Percentiles rank a stretch among this genome's conserved stretches.
Evolutionary conservation across 2,113 vertebrate genomes (phyloP).

Genomic region (Tursiops truncatus): DNA sequence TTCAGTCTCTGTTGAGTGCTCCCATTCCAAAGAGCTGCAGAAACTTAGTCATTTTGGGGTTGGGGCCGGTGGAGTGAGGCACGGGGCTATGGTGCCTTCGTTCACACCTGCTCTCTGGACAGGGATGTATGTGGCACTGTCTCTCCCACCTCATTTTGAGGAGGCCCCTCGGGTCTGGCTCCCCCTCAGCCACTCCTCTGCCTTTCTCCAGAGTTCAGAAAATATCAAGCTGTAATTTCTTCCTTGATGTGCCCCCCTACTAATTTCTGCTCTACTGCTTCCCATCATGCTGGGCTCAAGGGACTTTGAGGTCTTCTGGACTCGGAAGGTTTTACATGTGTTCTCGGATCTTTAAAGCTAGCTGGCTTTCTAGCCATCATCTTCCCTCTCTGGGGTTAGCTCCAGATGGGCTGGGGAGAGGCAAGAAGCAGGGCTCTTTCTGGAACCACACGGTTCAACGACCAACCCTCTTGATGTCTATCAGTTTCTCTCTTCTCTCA

Average conservation of each 20-base stretch:
- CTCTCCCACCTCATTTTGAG: too few species aligned
- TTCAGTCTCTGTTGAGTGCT: background rate
- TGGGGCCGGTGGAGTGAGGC: background rate
- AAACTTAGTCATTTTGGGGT: background rate
- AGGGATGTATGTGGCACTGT: rapidly evolving
- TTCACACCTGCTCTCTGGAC: background rate
- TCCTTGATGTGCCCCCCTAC: rapidly evolving
- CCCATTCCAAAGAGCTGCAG: background rate
- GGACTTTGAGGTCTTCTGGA: background rate
- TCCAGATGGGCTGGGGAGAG: background rate
- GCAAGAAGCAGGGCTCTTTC: background rate
- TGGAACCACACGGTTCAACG: background rate
- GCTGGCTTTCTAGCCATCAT: background rate
- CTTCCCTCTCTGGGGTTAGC: background rate
- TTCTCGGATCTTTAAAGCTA: background rate
- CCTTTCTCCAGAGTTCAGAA: background rate
- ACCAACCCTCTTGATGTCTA: background rate
- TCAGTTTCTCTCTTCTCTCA: background rate
- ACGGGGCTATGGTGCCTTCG: too few species aligned
- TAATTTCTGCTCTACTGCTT: background rate
- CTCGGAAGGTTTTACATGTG: background rate
- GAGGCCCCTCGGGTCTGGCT: background rate
- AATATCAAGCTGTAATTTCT: background rate
- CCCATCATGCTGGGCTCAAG: background rate
- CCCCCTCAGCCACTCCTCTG: background rate